Conservation (phyloP, 1,140 invertebrate genomes). For the Caerostris extrusa region DNA sequence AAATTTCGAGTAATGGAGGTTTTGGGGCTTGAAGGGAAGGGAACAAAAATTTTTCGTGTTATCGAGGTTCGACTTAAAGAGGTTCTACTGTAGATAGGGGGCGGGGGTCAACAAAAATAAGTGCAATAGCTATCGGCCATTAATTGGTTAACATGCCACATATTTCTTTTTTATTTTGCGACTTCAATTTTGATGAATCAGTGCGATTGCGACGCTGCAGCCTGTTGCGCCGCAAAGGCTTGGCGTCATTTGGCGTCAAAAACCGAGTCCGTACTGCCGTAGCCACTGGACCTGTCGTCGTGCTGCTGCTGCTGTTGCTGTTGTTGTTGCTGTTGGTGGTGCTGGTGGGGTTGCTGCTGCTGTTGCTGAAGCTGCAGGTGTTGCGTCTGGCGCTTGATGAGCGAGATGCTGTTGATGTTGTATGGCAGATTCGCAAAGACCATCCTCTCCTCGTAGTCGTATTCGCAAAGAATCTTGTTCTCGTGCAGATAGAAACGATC, state of each 20-base stretch:
- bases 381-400: constrained; percentile 78
- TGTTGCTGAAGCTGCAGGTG: constrained; percentile 82
- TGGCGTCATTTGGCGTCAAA: constrained; percentile 77
- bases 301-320: constrained; percentile 76
- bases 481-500: constrained; percentile 95
- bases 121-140: not conserved
- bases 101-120: not conserved
- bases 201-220: constrained; percentile 44
- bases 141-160: not conserved
- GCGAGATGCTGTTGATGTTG: constrained; percentile 88
- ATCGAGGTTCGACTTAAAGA: too few relatives aligned
- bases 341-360: constrained; percentile 30
- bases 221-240: constrained; percentile 70
- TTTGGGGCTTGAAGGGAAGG: too few relatives aligned
- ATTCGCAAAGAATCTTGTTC: constrained; percentile 96
- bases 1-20: too few relatives aligned
- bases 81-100: too few relatives aligned
- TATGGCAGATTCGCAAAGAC: constrained; percentile 90
- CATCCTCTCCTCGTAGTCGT: constrained; percentile 95
- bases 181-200: constrained; percentile 39
- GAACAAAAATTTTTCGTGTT: too few relatives aligned
- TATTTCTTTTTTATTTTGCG: not conserved
- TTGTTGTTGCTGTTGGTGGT: constrained; percentile 47
- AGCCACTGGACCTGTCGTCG: constrained; percentile 83
- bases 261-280: constrained; percentile 80